Evolutionary conservation across 1,140 invertebrate genomes (phyloP), one percentile per base, ranked within the genome.

Genomic region (Gonatopus flavifemur): DNA sequence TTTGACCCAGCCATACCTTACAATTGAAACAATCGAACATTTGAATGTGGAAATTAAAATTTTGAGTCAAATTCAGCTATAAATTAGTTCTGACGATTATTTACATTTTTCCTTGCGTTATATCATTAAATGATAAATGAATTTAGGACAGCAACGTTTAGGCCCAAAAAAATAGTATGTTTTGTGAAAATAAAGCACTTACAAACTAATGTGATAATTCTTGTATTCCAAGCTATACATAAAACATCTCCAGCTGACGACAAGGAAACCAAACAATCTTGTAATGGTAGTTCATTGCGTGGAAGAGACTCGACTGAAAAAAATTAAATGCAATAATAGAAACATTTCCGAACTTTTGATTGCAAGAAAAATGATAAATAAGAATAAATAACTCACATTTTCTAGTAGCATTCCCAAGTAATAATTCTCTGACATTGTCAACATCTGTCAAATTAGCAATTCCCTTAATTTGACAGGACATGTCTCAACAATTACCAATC

Each of bases 391-490:
- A 57, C 64, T 67, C 40, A 72, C 68, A 62, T 64, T 55, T 69
- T n/a, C 39, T 45, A 42, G 46, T 42, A 13, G 41, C 20, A 45
- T 57, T 44, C 3, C 47, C 36, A 10, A 60, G 30, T 39, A 64
- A 47, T n/a, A 65, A 66, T 55, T 73, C 62, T 63, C 67, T 81
- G 44, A 72, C 77, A 60, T 79, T 80, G 7, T 73, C 71, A 59
- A 84, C 80, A 77, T 88, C 81, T 44, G 79, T 75, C 63, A 88
- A 81, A 64, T 82, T 81, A 15, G 84, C 86, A 64, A 84, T 81
- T 69, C 81, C 75, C 77, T 85, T 86, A 43, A 89, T 82, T 79
- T 87, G 83, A 72, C 86, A 88, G 46, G 83, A 83, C 84, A 86
- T 86, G 63, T 61, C 63, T 60, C 42, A 55, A 35, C 15, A 22